phyloP scores from a whole-genome alignment of 2,888 invertebrate genomes.

The Iselma pallidipennis region DNA sequence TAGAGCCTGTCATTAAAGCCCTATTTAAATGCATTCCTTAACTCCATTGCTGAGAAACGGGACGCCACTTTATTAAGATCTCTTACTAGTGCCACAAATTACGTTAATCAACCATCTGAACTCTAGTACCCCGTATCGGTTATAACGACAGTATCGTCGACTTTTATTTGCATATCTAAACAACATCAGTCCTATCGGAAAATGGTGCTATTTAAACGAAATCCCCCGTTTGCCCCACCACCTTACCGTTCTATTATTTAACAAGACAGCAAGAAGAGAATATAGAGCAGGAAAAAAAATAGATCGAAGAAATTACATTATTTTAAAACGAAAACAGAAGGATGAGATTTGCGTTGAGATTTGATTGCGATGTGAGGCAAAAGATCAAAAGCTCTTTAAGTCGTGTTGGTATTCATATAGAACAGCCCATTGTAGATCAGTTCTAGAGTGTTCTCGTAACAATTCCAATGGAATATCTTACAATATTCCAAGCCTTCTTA shows the following conservation, averaged over 20 bases:
- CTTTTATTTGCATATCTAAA: conserved; percentile 26
- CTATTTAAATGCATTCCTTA: conserved; percentile 53
- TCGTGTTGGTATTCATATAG: conserved; percentile 36
- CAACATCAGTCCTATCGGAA: conserved; percentile 8
- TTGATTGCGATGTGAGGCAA: neutral
- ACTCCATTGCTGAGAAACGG: conserved; percentile 38
- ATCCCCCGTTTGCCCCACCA: neutral
- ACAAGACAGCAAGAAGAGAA: neutral
- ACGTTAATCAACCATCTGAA: conserved; percentile 24
- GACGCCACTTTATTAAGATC: conserved; percentile 25
- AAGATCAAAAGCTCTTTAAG: conserved; percentile 29
- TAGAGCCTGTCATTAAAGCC: conserved; percentile 50
- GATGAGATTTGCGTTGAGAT: neutral
- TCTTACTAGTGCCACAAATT: conserved; percentile 27
- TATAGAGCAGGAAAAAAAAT: too few species aligned
- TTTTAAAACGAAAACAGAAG: neutral
- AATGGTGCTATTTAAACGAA: neutral
- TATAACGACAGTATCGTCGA: neutral
- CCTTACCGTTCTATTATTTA: neutral
- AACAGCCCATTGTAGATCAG: conserved; percentile 30
- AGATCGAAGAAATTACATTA: neutral
- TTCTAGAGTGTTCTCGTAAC: conserved; percentile 13
- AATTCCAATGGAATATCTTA: conserved; percentile 24
- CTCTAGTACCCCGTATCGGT: neutral
- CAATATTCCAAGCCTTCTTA: conserved; percentile 30